A percentile compares a stretch with the other conserved stretches of the same genome.
Evolutionary conservation across 2,888 invertebrate genomes (phyloP).

Genomic region (Cerceris ruficornis): DNA sequence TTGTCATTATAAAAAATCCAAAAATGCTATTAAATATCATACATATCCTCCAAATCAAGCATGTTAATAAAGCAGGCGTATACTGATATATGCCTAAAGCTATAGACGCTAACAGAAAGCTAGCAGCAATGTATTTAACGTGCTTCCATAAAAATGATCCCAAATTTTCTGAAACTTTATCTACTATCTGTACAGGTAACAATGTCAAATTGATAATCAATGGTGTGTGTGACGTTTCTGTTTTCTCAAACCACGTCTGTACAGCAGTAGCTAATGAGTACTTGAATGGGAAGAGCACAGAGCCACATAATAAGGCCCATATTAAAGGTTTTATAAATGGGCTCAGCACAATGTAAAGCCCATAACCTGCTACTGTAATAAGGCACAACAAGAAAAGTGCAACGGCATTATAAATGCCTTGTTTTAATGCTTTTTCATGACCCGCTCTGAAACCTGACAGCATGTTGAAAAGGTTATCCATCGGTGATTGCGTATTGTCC

Average conservation of each 20-base stretch:
- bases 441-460: constrained; percentile 88
- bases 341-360: constrained; percentile 92
- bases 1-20: constrained; percentile 83
- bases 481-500: constrained; percentile 83
- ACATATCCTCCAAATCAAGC: constrained; percentile 84
- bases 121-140: constrained; percentile 84
- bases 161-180: constrained; percentile 89
- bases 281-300: constrained; percentile 97
- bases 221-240: constrained; percentile 87
- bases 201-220: constrained; percentile 85
- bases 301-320: constrained; percentile 98
- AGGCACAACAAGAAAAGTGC: constrained; percentile 89
- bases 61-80: constrained; percentile 86
- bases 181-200: constrained; percentile 90
- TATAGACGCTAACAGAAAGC: constrained; percentile 81
- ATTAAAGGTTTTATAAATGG: constrained; percentile 96
- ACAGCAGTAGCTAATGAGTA: constrained; percentile 89
- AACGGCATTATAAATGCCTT: constrained; percentile 94
- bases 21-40: constrained; percentile 82
- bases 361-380: constrained; percentile 88
- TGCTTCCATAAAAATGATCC: constrained; percentile 88
- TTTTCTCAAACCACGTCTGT: constrained; percentile 89
- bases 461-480: constrained; percentile 88
- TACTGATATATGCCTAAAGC: constrained; percentile 87
- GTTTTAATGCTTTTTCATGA: constrained; percentile 94